Evolutionary conservation across 2,797 vertebrate species (phyloP).

Genomic region (Xiphorhynchus erythropygius): DNA sequence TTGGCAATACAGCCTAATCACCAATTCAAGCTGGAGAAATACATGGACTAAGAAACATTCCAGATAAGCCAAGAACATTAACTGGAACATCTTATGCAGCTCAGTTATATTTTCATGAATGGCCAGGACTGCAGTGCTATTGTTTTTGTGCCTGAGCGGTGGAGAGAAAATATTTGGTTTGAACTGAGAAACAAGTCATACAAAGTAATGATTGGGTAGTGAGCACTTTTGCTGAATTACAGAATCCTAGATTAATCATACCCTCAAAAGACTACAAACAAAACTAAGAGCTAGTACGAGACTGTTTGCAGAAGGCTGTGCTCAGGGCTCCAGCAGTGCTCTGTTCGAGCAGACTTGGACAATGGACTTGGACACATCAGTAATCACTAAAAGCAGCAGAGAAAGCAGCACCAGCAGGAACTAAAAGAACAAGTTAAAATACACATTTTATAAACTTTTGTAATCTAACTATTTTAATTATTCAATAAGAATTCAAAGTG

Average conservation of each 20-base stretch:
- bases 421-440: slow-evolving; percentile 25
- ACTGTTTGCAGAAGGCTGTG: neutral
- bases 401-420: slow-evolving; percentile 24
- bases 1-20: neutral
- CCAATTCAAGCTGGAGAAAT: neutral
- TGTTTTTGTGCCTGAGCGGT: rapidly evolving
- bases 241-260: neutral
- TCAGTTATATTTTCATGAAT: neutral
- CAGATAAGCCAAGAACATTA: neutral
- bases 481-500: slow-evolving; percentile 65
- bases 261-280: neutral
- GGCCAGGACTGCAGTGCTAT: neutral
- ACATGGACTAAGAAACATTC: neutral
- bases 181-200: neutral
- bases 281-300: neutral
- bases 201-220: neutral
- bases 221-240: neutral
- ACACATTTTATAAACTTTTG: neutral
- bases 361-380: neutral
- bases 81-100: neutral
- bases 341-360: neutral
- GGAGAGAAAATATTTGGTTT: neutral
- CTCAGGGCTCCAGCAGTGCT: neutral
- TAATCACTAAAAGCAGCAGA: neutral
- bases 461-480: slow-evolving; percentile 59